Base-by-base conservation (phyloP, 2,113 vertebrate species). In the Hirundichthys speculiger region DNA sequence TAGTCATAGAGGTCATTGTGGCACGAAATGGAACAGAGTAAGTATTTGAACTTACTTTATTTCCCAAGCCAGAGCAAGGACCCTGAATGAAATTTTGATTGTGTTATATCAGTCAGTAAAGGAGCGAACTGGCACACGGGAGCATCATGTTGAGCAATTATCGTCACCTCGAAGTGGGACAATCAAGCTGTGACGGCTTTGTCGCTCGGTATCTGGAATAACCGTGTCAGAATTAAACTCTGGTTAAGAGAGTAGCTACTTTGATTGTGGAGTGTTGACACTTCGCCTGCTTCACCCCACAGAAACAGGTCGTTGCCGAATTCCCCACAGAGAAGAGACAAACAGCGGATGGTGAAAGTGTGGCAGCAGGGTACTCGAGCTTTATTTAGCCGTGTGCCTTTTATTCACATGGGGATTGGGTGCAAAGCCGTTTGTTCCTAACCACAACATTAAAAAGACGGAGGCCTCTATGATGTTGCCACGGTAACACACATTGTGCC, bases 331-430 rank as follows among this genome's bases (percentile, higher is more conserved):
- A 88, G 77, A 45, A 11, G 69, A 76, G 82, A 82, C 81, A 82
- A 78, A 84, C 74, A 59, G 40, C 49, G 62, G 65, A 63, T 79
- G 74, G 69, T 68, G 55, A 73, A 79, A 75, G 67, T 76, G 78
- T 77, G 68, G 71, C 80, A 75, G 53, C 64, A 46, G 73, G 75
- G 81, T 69, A 76, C 80, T 84, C 76, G 79, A 84, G 88, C 90
- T 91, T 89, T 90, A 87, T 90, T 91, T 90, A 88, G 90, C 79
- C 57, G 53, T 82, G 83, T 81, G 82, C 73, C 82, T 88, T 87
- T 86, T 84, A 89, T 88, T 85, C 90, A 66, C 79, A 18, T 59
- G 79, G 88, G 86, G 82, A 79, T 69, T 79, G 90, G 83, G 77
- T 81, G 81, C 81, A 73, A 77, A 20, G 54, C 55, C 80, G 83